These are phyloP conservation scores for Piliocolobus tephrosceles DNA, from an alignment of 2,113 vertebrate genomes.

Conservation along the genomic window DNA sequence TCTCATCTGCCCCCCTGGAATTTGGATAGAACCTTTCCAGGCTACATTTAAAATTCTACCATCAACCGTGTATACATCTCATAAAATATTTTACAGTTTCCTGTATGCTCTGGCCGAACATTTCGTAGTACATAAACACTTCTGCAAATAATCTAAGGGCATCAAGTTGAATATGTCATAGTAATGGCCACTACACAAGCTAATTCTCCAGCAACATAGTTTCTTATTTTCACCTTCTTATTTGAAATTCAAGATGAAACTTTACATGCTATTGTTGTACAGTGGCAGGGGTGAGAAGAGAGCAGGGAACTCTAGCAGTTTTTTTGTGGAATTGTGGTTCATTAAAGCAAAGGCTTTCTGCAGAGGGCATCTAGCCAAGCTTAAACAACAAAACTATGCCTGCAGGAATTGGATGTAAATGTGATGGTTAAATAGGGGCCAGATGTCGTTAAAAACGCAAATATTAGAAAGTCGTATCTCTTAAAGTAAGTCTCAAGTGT, in stretches of 20 bases:
- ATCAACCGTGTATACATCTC: slow-evolving; percentile 74
- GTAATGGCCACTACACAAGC: slow-evolving; percentile 54
- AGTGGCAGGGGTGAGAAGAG: not conserved
- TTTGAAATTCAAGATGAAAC: slow-evolving; percentile 50
- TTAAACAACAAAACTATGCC: slow-evolving; percentile 78
- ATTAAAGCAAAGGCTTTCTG: slow-evolving; percentile 80
- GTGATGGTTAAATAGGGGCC: slow-evolving; percentile 85
- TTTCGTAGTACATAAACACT: slow-evolving; percentile 85
- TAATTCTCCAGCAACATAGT: slow-evolving; percentile 50
- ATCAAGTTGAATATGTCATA: slow-evolving; percentile 75
- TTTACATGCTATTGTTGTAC: slow-evolving; percentile 57
- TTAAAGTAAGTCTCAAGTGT: slow-evolving; percentile 67
- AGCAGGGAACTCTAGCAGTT: not conserved
- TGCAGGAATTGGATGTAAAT: slow-evolving; percentile 81
- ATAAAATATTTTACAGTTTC: slow-evolving; percentile 85
- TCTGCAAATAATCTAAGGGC: slow-evolving; percentile 81
- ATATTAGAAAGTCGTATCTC: slow-evolving; percentile 79
- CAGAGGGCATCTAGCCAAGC: slow-evolving; percentile 78
- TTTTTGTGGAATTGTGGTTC: slow-evolving; percentile 60
- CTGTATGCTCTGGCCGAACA: slow-evolving; percentile 75
- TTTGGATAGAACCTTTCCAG: slow-evolving; percentile 77
- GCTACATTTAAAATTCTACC: slow-evolving; percentile 77
- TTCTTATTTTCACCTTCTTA: slow-evolving; percentile 73
- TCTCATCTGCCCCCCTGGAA: slow-evolving; percentile 61
- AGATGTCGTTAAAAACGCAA: slow-evolving; percentile 79